Conservation (phyloP, 2,797 vertebrate species). For the Vireo griseus region DNA sequence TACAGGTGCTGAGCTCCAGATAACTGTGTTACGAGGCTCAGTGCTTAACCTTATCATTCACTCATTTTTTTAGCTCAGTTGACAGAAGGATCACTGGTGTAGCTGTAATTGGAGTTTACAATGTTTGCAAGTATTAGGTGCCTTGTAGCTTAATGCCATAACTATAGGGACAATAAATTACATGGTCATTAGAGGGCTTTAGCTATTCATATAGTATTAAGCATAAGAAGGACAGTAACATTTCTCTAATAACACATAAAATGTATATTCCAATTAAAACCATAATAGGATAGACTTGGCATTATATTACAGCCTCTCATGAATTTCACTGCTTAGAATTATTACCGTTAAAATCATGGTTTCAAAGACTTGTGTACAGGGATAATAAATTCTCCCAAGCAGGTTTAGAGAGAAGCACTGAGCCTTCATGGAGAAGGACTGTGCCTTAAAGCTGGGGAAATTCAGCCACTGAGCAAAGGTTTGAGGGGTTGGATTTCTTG, state of each 20-base stretch:
- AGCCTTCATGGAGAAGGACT: background rate
- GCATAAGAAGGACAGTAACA: constrained; percentile 29
- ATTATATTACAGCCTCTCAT: constrained; percentile 40
- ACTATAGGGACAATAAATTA: constrained; percentile 47
- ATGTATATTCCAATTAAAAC: constrained; percentile 65
- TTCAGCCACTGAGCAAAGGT: background rate
- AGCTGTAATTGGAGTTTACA: constrained; percentile 57
- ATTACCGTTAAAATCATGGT: constrained; percentile 48
- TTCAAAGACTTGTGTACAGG: constrained; percentile 37
- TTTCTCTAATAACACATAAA: constrained; percentile 53
- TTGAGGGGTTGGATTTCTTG: background rate
- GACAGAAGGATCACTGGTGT: constrained; percentile 53
- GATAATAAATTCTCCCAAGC: constrained; percentile 61
- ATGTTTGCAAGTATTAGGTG: constrained; percentile 59
- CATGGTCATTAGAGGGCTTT: constrained; percentile 26
- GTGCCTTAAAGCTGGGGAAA: background rate
- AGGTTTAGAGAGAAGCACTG: constrained; percentile 9
- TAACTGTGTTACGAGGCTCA: background rate
- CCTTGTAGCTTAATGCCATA: constrained; percentile 59
- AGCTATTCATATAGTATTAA: constrained; percentile 34
- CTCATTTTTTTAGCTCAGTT: constrained; percentile 38
- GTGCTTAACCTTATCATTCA: constrained; percentile 50
- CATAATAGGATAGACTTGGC: constrained; percentile 53
- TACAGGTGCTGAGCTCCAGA: constrained; percentile 35
- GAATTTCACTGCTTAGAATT: constrained; percentile 48